Percentiles rank a stretch among this genome's conserved stretches.
phyloP scores from a whole-genome alignment of 35 echinoderm and acorn worm genomes.

The Hemicentrotus pulcherrimus region DNA sequence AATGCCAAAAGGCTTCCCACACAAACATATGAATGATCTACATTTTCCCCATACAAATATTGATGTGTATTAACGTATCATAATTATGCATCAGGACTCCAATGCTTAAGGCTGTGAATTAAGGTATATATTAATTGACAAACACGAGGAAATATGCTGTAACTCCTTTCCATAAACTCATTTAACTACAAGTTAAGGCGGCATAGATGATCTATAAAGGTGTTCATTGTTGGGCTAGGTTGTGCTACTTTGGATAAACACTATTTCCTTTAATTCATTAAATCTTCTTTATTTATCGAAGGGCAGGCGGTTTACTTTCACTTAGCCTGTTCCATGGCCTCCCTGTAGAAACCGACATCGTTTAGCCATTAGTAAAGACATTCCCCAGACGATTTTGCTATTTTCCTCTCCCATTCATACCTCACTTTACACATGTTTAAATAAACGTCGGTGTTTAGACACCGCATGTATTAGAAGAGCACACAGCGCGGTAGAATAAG shows the following conservation, averaged over 20 bases:
- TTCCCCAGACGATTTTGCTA: slow-evolving; percentile 29
- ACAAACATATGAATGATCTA: neutral
- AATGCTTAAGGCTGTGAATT: neutral
- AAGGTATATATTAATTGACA: neutral
- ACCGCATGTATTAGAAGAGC: neutral
- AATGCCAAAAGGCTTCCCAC: neutral
- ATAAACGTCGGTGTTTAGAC: slow-evolving; percentile 22
- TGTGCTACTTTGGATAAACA: neutral
- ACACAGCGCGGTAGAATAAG: neutral
- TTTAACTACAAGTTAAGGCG: neutral
- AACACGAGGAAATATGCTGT: too few relatives aligned
- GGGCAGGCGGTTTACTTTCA: neutral
- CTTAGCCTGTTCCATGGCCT: neutral
- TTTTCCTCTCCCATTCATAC: slow-evolving; percentile 21
- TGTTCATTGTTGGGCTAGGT: neutral
- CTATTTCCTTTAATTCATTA: neutral
- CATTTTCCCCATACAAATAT: neutral
- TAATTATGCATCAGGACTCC: neutral
- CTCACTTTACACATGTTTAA: slow-evolving; percentile 46
- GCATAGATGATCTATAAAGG: neutral
- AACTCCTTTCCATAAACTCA: too few relatives aligned
- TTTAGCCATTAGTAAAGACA: slow-evolving; percentile 36
- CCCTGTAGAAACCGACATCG: neutral
- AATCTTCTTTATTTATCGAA: neutral
- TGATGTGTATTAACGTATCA: neutral